Base-by-base conservation (phyloP, 2,797 vertebrate species). In the Esox lucius region DNA sequence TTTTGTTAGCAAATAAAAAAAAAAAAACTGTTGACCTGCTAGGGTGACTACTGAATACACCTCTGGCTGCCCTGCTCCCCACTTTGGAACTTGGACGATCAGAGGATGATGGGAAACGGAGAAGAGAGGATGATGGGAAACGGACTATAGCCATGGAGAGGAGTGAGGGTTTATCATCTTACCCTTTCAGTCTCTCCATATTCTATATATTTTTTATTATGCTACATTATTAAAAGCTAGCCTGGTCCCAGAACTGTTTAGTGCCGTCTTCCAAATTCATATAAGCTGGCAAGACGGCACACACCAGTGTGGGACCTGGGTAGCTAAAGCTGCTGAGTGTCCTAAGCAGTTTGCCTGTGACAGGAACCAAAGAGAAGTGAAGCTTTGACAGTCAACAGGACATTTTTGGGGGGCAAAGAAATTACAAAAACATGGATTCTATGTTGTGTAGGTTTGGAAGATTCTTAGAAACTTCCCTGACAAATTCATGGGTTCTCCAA, bases 41-140 rank as follows among this genome's bases (percentile, higher is more conserved):
- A 7, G 51, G 6, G 19, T 19, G 51, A 53, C 51, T 56, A 56
- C 7, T 56, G 51, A 56, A 56, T 56, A 56, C 72, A 69, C 68
- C 61, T 75, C 51, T 77, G 70, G 62, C 71, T 75, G 75, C 86
- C 61, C 71, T 76, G 74, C 80, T 76, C 62, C 69, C 73, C 70
- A 73, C 53, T 56, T 19, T 16, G 49, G 49, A 79, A 83, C 42
- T 53, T 59, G 61, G 66, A 71, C 1, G 79, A 82, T 76, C 73
- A 83, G 76, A 83, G 42, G 42, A 46, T 46, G 42, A 79, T 82
- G 78, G 80, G 81, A 78, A 46, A 46, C 33, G 33, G 80, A 79
- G 80, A 79, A 84, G 78, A 83, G 76, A 83, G 42, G 42, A 46
- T 46, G 42, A 79, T 82, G 78, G 80, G 81, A 78, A 46, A 46